Evolutionary conservation across 2,797 vertebrate species (phyloP).

Genomic region (Schizopygopsis malacanthus): DNA sequence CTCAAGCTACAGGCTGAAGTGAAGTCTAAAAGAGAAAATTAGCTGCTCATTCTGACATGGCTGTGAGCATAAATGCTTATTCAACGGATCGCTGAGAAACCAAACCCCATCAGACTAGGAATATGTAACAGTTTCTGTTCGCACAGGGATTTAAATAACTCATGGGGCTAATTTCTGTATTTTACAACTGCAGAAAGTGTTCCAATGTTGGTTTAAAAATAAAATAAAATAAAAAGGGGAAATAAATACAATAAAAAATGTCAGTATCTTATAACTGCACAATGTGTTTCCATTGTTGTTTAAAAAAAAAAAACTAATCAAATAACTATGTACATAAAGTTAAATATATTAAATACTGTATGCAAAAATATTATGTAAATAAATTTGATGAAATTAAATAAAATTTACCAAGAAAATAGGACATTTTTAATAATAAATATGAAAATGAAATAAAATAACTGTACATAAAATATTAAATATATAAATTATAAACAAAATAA

Average conservation of each 20-base stretch:
- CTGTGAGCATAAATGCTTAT: slow-evolving; percentile 40
- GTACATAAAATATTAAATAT: background rate
- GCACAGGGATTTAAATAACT: slow-evolving; percentile 37
- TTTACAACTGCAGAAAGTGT: slow-evolving; percentile 20
- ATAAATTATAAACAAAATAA: background rate
- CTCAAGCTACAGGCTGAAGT: slow-evolving; percentile 48
- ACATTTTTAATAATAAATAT: background rate
- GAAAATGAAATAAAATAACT: background rate
- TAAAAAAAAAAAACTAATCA: slow-evolving; percentile 3
- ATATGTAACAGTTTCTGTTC: slow-evolving; percentile 38
- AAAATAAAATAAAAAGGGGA: too few relatives aligned
- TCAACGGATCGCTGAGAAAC: slow-evolving; percentile 49
- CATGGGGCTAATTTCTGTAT: slow-evolving; percentile 17
- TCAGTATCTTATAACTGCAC: slow-evolving; percentile 14
- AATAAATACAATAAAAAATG: too few relatives aligned
- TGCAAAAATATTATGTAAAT: too few relatives aligned
- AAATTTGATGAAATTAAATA: too few relatives aligned
- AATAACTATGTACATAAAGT: background rate
- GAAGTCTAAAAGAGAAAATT: slow-evolving; percentile 49
- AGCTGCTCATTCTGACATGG: slow-evolving; percentile 49
- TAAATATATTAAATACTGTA: background rate
- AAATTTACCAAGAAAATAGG: background rate
- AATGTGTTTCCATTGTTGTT: slow-evolving; percentile 10
- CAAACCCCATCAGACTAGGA: slow-evolving; percentile 20
- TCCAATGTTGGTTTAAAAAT: slow-evolving; percentile 27